A percentile compares a stretch with the other conserved stretches of the same genome.
phyloP scores from a whole-genome alignment of 2,113 vertebrate species.

The Otolemur garnettii region DNA sequence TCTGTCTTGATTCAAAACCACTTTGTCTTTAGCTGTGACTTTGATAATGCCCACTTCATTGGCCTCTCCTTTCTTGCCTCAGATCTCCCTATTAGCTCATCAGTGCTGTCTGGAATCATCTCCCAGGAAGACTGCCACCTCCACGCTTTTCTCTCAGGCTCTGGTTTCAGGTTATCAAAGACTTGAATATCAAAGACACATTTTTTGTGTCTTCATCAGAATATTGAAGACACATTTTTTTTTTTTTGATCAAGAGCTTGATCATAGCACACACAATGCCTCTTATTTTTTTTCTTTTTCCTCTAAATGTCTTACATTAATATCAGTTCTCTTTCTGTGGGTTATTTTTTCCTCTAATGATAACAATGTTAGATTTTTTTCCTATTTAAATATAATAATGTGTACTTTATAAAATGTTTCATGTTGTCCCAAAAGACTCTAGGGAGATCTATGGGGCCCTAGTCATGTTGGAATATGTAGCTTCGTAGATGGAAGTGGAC shows the following conservation, averaged over 20 bases:
- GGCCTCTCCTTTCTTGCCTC: not conserved
- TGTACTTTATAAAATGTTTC: not conserved
- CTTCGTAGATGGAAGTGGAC: not conserved
- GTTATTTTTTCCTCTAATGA: not conserved
- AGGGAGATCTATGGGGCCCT: not conserved
- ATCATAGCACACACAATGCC: not conserved
- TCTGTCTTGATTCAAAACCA: not conserved
- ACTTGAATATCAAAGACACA: not conserved
- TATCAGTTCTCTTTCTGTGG: not conserved
- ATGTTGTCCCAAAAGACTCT: not conserved
- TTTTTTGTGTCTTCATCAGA: not conserved
- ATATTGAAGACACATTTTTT: not conserved
- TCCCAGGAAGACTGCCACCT: fast-evolving
- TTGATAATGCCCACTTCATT: not conserved
- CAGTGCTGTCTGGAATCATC: not conserved
- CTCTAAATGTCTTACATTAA: not conserved
- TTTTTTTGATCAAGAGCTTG: not conserved
- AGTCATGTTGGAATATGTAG: not conserved
- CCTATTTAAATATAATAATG: not conserved
- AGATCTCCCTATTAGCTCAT: not conserved
- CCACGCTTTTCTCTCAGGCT: not conserved
- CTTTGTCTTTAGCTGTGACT: not conserved
- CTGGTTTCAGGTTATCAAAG: no score
- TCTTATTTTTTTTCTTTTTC: not conserved
- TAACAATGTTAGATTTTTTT: not conserved